Percentiles rank a stretch among this genome's conserved stretches.
phyloP scores from a whole-genome alignment of 2,888 invertebrate species.

The Melipona bicolor region DNA sequence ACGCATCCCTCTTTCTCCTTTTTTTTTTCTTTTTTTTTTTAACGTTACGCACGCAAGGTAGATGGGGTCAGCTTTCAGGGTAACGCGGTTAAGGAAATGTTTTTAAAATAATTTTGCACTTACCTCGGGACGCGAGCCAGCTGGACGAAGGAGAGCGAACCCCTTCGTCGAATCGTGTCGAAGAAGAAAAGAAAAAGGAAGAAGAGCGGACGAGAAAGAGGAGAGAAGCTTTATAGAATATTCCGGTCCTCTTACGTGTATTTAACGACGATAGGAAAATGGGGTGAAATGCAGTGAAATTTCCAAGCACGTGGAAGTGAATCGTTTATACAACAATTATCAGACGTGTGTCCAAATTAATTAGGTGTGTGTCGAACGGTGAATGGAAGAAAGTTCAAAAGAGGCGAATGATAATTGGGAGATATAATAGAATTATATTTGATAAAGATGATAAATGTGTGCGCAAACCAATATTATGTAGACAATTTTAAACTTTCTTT shows the following conservation, averaged over 20 bases:
- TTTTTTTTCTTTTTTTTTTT: no score
- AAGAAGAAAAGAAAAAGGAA: conserved; percentile 27
- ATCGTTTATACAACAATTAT: not conserved
- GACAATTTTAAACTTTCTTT: no score
- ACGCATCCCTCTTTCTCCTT: conserved; percentile 37
- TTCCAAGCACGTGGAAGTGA: not conserved
- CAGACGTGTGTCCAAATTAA: not conserved
- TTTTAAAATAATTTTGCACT: conserved; percentile 83
- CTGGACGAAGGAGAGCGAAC: conserved; percentile 40
- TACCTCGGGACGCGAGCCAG: conserved; percentile 69
- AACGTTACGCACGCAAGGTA: conserved; percentile 55
- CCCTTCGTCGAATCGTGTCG: conserved; percentile 29
- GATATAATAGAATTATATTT: no score
- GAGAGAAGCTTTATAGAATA: conserved; percentile 42
- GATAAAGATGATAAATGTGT: no score
- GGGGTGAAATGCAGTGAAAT: not conserved
- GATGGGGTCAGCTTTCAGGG: conserved; percentile 79
- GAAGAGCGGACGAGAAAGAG: not conserved
- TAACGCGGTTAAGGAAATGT: conserved; percentile 83
- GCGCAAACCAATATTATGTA: no score
- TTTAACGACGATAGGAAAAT: conserved; percentile 31
- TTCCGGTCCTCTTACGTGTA: conserved; percentile 50
- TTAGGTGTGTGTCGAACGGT: no score
- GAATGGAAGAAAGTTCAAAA: no score
- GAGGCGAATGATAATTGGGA: no score